Evolutionary conservation across 2,113 vertebrate species (phyloP).

Genomic region (Condylura cristata): DNA sequence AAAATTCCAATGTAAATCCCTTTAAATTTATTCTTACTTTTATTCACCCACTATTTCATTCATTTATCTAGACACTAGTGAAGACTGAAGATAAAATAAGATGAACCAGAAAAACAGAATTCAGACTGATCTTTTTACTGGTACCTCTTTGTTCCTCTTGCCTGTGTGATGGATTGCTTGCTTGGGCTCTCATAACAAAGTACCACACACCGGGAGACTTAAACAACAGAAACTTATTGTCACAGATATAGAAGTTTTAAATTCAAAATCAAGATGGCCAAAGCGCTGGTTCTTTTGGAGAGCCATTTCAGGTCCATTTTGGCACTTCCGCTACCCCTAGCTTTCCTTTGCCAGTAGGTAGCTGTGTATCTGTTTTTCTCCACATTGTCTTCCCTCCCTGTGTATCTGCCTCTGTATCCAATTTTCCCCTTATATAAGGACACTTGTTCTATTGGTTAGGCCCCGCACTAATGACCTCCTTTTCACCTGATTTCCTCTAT

Average conservation of each 20-base stretch:
- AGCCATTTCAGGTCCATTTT: not conserved
- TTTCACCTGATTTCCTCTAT: not conserved
- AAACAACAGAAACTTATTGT: not conserved
- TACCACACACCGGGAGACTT: not conserved
- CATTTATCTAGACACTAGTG: not conserved
- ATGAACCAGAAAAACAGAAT: not conserved
- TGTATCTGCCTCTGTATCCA: not conserved
- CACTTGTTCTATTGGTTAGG: not conserved
- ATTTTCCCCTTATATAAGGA: not conserved
- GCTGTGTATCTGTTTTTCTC: not conserved
- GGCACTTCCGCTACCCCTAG: not conserved
- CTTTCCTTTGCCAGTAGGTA: not conserved
- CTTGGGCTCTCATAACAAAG: not conserved
- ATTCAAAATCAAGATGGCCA: not conserved
- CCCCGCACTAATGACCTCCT: not conserved
- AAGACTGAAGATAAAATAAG: not conserved
- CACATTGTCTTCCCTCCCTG: not conserved
- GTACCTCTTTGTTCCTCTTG: slow-evolving; percentile 14
- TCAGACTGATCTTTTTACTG: not conserved
- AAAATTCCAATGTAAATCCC: not conserved
- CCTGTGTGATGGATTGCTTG: not conserved
- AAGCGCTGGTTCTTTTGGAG: not conserved
- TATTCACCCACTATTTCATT: not conserved
- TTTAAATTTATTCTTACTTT: not conserved
- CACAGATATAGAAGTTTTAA: not conserved